Evolutionary conservation across 2,888 invertebrate genomes (phyloP).

Genomic region (Cheilosia grossa): DNA sequence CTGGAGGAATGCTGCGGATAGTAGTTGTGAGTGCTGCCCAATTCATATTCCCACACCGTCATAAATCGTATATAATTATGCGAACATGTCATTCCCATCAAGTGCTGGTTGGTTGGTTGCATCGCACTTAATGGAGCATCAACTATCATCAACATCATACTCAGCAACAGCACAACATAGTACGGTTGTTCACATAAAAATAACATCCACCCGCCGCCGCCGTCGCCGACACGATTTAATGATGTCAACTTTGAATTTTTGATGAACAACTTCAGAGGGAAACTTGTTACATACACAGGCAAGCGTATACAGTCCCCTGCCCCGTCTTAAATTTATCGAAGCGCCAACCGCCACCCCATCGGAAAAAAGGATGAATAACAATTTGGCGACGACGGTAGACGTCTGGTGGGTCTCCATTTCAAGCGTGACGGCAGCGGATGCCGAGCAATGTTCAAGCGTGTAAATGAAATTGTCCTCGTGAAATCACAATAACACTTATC

Average conservation of each 20-base stretch:
- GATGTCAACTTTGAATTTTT: slow-evolving; percentile 74
- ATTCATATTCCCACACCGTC: slow-evolving; percentile 61
- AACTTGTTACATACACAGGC: slow-evolving; percentile 60
- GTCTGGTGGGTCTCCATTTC: slow-evolving; percentile 49
- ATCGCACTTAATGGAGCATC: slow-evolving; percentile 74
- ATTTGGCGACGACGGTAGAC: slow-evolving; percentile 58
- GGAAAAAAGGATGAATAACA: slow-evolving; percentile 43
- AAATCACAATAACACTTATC: slow-evolving; percentile 71
- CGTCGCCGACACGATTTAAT: slow-evolving; percentile 51
- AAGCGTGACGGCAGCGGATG: slow-evolving; percentile 37
- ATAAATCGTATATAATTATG: slow-evolving; percentile 71
- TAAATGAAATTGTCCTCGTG: slow-evolving; percentile 70
- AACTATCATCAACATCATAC: slow-evolving; percentile 71
- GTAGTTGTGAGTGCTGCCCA: slow-evolving; percentile 57
- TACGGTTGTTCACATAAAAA: slow-evolving; percentile 56
- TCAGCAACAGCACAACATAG: slow-evolving; percentile 23
- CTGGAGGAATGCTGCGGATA: slow-evolving; percentile 33
- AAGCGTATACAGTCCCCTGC: slow-evolving; percentile 23
- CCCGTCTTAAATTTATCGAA: slow-evolving; percentile 33
- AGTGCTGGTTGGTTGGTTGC: slow-evolving; percentile 72
- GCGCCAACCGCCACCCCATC: background rate
- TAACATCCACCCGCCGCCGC: slow-evolving; percentile 33
- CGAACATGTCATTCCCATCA: slow-evolving; percentile 73
- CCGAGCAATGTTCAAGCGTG: slow-evolving; percentile 60
- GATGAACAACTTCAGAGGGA: slow-evolving; percentile 64